Evolutionary conservation across 2,888 invertebrate genomes (phyloP), one percentile per base, ranked within the genome.

Genomic region (Acrobasis repandana): DNA sequence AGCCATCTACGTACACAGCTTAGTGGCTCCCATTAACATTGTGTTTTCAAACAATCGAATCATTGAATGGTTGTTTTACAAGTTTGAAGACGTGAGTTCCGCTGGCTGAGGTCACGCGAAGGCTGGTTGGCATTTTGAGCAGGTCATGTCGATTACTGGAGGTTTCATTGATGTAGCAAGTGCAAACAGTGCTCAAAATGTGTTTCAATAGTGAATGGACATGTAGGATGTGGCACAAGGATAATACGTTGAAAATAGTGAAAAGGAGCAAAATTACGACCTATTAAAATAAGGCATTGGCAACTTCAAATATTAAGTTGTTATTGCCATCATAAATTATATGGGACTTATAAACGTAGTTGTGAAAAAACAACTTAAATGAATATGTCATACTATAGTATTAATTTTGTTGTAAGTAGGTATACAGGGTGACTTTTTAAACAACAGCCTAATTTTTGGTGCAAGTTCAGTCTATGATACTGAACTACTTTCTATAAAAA

Each of bases 51-150:
- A 54, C 54, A 54, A 54, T 54, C 38, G 54, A 54, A 54, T 54
- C 54, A 54, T 54, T 54, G 54, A 49, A 60, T 47, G 46, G 20
- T 47, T 57, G 60, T 49, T 61, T 61, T 61, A 61, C 57, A 52
- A 57, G 54, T 51, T 28, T 43, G 18, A 52, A 57, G 38, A 58
- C 58, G 60, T 61, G 62, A 65, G 62, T 65, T 65, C 65, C 63
- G 62, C 51, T 33, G 58, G 61, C 20, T 38, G 54, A 54, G 54
- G 54, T 54, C 54, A 38, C 10, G 38, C 54, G 38, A 48, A 51
- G 59, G 59, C 43, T 14, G 4, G 38, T 59, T 51, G 43, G 59
- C 48, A 38, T 58, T 58, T 58, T 43, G 51, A 59, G 43, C 51
- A 51, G 54, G 54, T 54, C 54, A 54, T 54, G 38, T 54, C 18